A percentile compares a stretch with the other conserved stretches of the same genome.
phyloP scores from a whole-genome alignment of 2,113 vertebrate genomes.

The Syngnathus scovelli region DNA sequence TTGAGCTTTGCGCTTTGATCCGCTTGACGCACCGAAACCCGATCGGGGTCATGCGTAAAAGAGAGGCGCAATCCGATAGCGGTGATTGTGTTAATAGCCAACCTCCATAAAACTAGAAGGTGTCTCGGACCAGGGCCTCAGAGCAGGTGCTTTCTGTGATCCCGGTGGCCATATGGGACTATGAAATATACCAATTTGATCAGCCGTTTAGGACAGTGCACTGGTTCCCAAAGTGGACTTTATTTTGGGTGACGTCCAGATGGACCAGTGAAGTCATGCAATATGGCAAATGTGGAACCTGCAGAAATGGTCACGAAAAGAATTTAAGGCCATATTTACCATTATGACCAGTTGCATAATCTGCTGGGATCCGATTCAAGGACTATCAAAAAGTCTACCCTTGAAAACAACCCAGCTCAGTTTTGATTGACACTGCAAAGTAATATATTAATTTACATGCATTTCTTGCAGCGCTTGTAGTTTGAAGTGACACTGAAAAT shows the following conservation, averaged over 20 bases:
- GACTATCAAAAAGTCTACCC: not conserved
- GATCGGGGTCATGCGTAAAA: slow-evolving; percentile 49
- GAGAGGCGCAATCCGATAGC: slow-evolving; percentile 64
- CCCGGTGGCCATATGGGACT: slow-evolving; percentile 54
- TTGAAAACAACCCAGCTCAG: not conserved
- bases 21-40: slow-evolving; percentile 51
- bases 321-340: not conserved
- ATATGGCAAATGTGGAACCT: not conserved
- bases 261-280: slow-evolving; percentile 2
- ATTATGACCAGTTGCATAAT: not conserved
- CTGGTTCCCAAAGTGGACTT: slow-evolving; percentile 30
- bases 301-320: not conserved
- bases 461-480: not conserved
- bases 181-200: slow-evolving; percentile 51
- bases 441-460: not conserved
- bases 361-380: not conserved
- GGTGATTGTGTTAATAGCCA: slow-evolving; percentile 66
- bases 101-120: slow-evolving; percentile 62
- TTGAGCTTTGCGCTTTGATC: slow-evolving; percentile 61
- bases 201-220: slow-evolving; percentile 52
- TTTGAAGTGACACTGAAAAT: not conserved
- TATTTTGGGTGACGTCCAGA: slow-evolving; percentile 24
- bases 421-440: not conserved
- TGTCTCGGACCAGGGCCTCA: slow-evolving; percentile 54
- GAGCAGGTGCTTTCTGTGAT: slow-evolving; percentile 68